These are phyloP conservation scores for Tragelaphus oryx DNA, from an alignment of 2,797 vertebrate species.

Conservation along the genomic window DNA sequence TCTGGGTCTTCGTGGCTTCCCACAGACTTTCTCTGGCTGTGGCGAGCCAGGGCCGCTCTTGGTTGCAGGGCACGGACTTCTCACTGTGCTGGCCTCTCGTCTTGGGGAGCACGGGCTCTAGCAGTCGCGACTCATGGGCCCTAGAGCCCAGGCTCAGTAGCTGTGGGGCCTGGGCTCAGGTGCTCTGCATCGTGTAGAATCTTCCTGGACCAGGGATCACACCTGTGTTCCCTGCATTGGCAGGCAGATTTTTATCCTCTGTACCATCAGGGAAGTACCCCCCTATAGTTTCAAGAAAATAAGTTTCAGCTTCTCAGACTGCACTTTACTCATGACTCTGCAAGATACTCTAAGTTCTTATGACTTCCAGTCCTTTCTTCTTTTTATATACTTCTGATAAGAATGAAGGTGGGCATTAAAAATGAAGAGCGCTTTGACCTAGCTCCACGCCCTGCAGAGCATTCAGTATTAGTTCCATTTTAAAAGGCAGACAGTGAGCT, in stretches of 20 bases:
- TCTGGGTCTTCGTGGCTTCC: background rate
- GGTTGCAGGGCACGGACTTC: background rate
- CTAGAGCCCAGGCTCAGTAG: background rate
- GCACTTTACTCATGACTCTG: background rate
- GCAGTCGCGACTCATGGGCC: fast-evolving
- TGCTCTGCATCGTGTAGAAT: background rate
- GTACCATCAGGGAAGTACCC: background rate
- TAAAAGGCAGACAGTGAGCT: background rate
- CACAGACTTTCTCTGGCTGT: background rate
- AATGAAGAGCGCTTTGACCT: background rate
- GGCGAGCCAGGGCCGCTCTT: fast-evolving
- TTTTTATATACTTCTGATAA: background rate
- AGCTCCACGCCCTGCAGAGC: background rate
- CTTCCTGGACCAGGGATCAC: background rate
- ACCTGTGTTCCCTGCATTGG: background rate
- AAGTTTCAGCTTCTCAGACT: background rate
- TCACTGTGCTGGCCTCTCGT: background rate
- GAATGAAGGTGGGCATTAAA: background rate
- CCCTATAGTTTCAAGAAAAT: background rate
- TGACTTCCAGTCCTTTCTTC: background rate
- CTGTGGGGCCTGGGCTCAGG: background rate
- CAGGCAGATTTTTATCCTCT: background rate
- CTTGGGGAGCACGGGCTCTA: background rate
- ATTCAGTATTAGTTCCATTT: background rate
- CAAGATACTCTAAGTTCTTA: background rate